These are phyloP conservation scores for Drosophila mauritiana DNA, from an alignment of 1,140 invertebrate species.

Conservation along the genomic window DNA sequence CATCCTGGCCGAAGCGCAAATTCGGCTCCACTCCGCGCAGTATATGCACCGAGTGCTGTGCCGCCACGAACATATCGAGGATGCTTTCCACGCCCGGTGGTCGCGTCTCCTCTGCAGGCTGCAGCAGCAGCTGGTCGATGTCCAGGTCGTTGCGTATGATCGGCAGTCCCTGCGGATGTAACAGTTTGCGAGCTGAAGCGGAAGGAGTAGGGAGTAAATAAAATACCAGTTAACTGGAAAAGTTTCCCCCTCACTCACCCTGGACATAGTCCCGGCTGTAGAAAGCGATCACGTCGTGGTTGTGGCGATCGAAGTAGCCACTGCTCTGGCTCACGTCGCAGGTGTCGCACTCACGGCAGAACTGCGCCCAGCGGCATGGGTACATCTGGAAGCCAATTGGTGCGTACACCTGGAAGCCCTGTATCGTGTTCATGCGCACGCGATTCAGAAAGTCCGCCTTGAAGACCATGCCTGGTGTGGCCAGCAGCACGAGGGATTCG, in stretches of 20 bases:
- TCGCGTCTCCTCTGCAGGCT: conserved; percentile 17
- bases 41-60: conserved; percentile 78
- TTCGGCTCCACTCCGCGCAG: conserved; percentile 82
- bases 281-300: conserved; percentile 91
- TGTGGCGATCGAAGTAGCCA: conserved; percentile 91
- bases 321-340: conserved; percentile 91
- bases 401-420: conserved; percentile 91
- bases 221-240: neutral
- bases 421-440: conserved; percentile 94
- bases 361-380: conserved; percentile 86
- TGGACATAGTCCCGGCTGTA: conserved; percentile 92
- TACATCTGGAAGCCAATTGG: conserved; percentile 93
- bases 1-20: conserved; percentile 70
- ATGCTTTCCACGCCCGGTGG: conserved; percentile 68
- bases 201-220: neutral
- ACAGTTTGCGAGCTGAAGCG: conserved; percentile 87
- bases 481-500: conserved; percentile 89
- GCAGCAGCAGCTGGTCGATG: conserved; percentile 85
- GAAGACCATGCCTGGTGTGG: conserved; percentile 88
- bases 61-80: conserved; percentile 81
- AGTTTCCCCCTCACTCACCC: conserved; percentile 85
- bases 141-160: conserved; percentile 88
- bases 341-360: conserved; percentile 85
- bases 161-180: conserved; percentile 86
- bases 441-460: conserved; percentile 93